Evolutionary conservation across 1,140 invertebrate genomes (phyloP).

Genomic region (Sinonovacula constricta): DNA sequence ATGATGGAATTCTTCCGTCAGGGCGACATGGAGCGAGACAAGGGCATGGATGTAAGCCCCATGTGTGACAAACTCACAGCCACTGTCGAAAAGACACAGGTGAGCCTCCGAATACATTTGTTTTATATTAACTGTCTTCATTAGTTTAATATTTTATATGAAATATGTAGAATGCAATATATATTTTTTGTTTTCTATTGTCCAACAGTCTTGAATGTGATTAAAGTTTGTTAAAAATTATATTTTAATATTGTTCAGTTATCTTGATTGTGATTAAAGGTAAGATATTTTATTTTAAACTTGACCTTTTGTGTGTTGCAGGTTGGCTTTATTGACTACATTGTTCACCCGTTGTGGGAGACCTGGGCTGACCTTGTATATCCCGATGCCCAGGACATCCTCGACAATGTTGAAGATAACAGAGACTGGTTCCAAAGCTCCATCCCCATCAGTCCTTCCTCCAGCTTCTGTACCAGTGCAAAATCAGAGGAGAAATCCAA

Average conservation of each 20-base stretch:
- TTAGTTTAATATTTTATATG: no score
- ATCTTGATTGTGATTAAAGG: not conserved
- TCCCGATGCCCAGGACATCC: slow-evolving; percentile 98
- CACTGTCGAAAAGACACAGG: slow-evolving; percentile 98
- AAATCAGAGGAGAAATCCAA: slow-evolving; percentile 70
- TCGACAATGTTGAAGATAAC: slow-evolving; percentile 98
- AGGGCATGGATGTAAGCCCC: slow-evolving; percentile 93
- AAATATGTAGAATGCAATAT: no score
- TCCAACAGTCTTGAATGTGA: not conserved
- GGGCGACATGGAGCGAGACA: slow-evolving; percentile 94
- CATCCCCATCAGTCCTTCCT: slow-evolving; percentile 82
- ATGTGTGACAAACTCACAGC: slow-evolving; percentile 96
- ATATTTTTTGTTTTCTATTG: no score
- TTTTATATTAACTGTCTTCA: no score
- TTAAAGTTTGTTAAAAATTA: not conserved
- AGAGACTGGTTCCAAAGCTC: slow-evolving; percentile 94
- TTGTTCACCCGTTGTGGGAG: slow-evolving; percentile 99
- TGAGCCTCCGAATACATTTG: slow-evolving; percentile 63
- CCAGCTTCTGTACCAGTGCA: slow-evolving; percentile 69
- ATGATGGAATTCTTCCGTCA: slow-evolving; percentile 99
- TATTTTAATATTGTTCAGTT: not conserved
- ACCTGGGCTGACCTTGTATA: slow-evolving; percentile 99
- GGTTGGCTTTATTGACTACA: slow-evolving; percentile 99
- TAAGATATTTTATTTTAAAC: no score
- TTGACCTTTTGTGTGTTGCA: slow-evolving; percentile 75